A percentile compares a stretch with the other conserved stretches of the same genome.
phyloP scores from a whole-genome alignment of 2,888 invertebrate species.

The Seladonia tumulorum region DNA sequence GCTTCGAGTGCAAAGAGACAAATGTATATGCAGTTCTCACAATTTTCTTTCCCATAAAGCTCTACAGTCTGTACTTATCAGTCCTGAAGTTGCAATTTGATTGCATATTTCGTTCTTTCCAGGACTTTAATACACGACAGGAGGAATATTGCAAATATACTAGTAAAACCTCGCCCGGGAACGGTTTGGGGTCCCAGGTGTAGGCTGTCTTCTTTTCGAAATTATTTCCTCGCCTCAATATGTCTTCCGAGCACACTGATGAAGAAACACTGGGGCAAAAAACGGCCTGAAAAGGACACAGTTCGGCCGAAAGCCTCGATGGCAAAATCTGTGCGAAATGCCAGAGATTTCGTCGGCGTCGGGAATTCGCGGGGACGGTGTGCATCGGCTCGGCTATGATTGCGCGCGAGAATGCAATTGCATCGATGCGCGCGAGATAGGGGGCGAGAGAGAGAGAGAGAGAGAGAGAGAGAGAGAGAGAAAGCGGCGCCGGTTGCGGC shows the following conservation, averaged over 20 bases:
- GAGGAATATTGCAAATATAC: neutral
- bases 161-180: neutral
- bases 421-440: slow-evolving; percentile 51
- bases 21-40: too few relatives aligned
- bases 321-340: slow-evolving; percentile 7
- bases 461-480: neutral
- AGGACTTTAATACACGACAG: neutral
- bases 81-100: too few relatives aligned
- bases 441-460: neutral
- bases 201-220: neutral
- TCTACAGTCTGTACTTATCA: too few relatives aligned
- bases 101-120: too few relatives aligned
- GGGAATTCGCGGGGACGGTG: neutral
- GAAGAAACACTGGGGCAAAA: neutral
- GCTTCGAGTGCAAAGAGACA: too few relatives aligned
- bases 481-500: neutral
- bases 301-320: neutral
- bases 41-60: too few relatives aligned
- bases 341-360: slow-evolving; percentile 5
- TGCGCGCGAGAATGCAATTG: slow-evolving; percentile 50
- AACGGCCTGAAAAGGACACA: neutral
- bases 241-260: neutral
- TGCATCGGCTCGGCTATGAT: slow-evolving; percentile 44
- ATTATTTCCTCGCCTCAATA: neutral
- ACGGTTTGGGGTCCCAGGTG: neutral